phyloP scores from a whole-genome alignment of 1,140 invertebrate genomes.

The Anadara kagoshimensis region DNA sequence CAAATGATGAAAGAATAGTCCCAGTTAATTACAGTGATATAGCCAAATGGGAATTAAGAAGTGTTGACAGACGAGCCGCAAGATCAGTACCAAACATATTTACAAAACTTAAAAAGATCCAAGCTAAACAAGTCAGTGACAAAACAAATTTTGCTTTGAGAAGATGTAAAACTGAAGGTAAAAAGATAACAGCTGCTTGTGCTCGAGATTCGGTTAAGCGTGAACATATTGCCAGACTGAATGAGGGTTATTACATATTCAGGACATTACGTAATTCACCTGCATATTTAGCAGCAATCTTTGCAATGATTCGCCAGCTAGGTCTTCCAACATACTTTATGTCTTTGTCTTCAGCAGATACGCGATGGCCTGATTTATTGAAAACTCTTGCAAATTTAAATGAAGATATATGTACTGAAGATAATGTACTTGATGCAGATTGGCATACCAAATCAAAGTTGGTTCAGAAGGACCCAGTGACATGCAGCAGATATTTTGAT shows the following conservation, averaged over 20 bases:
- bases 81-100: conserved; percentile 29
- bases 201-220: not conserved
- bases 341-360: conserved; percentile 49
- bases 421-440: conserved; percentile 26
- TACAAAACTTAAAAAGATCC: conserved; percentile 34
- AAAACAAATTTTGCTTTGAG: conserved; percentile 21
- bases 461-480: conserved; percentile 47
- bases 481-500: conserved; percentile 46
- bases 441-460: conserved; percentile 35
- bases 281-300: conserved; percentile 21
- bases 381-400: conserved; percentile 38
- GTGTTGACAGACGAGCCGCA: conserved; percentile 36
- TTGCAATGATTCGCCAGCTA: conserved; percentile 36
- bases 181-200: not conserved
- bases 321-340: conserved; percentile 48
- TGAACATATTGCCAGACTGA: conserved; percentile 3
- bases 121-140: conserved; percentile 25
- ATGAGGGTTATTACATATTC: conserved; percentile 32
- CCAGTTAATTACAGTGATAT: conserved; percentile 39
- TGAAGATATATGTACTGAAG: conserved; percentile 25
- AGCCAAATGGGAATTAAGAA: conserved; percentile 38
- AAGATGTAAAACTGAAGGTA: conserved; percentile 20
- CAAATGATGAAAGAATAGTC: conserved; percentile 26
- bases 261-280: conserved; percentile 20
- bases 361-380: conserved; percentile 44